Base-by-base conservation (phyloP, 1,140 invertebrate species). In the Drosophila murphyi region DNA sequence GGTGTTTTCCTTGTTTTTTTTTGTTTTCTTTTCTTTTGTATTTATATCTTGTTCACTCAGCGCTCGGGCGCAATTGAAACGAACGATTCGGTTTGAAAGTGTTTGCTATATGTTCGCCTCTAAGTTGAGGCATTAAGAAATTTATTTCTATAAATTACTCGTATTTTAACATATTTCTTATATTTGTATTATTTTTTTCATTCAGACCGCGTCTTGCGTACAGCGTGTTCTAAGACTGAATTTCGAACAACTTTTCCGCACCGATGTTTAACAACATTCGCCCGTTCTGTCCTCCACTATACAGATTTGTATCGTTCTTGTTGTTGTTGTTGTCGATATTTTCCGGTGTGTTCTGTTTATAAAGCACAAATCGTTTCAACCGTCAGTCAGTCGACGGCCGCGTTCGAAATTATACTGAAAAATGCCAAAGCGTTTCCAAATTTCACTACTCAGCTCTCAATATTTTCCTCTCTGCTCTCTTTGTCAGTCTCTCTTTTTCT, bases 361-460 rank as follows among this genome's bases (percentile, higher is more conserved):
- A 70, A 69, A 51, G 29, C 60, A 57, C 56, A 65, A 62, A 41
- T 50, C 47, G 68, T 60, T 20, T 69, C 51, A 65, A 69, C 68
- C 72, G 85, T 54, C 86, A 61, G 85, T 72, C 85, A 76, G 75
- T 70, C 74, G 78, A 57, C 85, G 64, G 61, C 78, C 62, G 63
- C 78, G 70, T 73, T 85, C 85, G 61, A 86, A 90, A 90, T 81
- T 82, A 70, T 85, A 89, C 85, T 89, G 75, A 85, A 89, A 89
- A 88, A 85, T 89, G 80, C 85, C 51, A 47, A 64, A 89, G 68
- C 60, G 54, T 69, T 81, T 89, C 85, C 86, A 89, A 89, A 89
- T 87, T 85, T 75, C 83, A 81, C 85, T 85, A 82, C 69, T 89
- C 72, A 74, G 41, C 81, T 75, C 56, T 69, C 70, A 56, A 69